Conservation (phyloP, 2,797 vertebrate genomes). For the Rhinoraja longicauda region DNA sequence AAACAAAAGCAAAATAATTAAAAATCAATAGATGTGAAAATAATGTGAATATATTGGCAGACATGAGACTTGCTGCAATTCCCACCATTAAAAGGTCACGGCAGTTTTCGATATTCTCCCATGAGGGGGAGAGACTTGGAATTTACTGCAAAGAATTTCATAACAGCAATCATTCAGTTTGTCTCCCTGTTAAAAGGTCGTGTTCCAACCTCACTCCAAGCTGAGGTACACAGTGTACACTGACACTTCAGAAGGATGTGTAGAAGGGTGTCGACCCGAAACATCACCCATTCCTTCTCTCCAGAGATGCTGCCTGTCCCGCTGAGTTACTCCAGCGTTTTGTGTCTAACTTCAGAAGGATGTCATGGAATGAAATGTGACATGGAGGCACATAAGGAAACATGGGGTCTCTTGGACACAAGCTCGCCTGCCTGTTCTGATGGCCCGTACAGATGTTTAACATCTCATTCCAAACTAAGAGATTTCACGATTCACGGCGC, state of each 20-base stretch:
- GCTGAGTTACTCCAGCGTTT: too few relatives aligned
- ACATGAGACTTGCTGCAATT: neutral
- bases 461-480: neutral
- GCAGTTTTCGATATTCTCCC: neutral
- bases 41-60: conserved; percentile 30
- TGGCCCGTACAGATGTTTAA: neutral
- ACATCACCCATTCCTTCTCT: too few relatives aligned
- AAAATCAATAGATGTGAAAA: conserved; percentile 21
- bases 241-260: neutral
- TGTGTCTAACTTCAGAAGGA: neutral
- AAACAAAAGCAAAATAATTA: neutral
- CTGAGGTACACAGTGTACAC: neutral
- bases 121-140: neutral
- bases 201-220: neutral
- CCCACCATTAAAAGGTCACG: conserved; percentile 3
- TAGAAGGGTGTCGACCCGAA: too few relatives aligned
- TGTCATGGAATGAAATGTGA: neutral
- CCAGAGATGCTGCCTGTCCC: too few relatives aligned
- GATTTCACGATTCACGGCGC: neutral
- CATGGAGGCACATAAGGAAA: neutral
- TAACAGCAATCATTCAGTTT: neutral
- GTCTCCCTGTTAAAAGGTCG: neutral
- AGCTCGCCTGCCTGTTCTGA: neutral
- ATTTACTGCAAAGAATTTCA: neutral
- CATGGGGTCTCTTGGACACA: too few relatives aligned